Base-by-base conservation (phyloP, 2,797 vertebrate species). In the Microctenopoma lineatum region DNA sequence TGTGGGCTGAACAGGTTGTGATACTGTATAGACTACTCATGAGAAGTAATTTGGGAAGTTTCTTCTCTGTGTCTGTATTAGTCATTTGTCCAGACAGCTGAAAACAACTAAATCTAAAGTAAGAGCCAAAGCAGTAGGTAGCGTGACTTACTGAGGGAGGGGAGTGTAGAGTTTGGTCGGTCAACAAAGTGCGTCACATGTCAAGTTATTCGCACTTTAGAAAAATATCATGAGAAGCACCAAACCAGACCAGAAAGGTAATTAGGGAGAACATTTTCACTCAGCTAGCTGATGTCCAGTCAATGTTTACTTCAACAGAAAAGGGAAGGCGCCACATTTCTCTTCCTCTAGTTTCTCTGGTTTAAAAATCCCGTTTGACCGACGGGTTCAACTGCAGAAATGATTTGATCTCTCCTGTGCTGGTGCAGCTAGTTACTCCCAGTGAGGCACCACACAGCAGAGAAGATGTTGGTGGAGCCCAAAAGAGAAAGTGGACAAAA, bases 31-130 rank as follows among this genome's bases (percentile, higher is more conserved):
- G 14, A 15, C 21, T 45, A 27, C 34, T 75, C 69, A 63, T 70
- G 47, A 73, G 73, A 79, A 77, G 53, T 76, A 67, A 44, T 73
- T 66, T 70, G 61, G 47, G 42, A 52, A 59, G n/a, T 46, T 11
- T 71, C 53, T 66, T 66, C 62, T 51, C 34, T 58, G 26, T 66
- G 67, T 78, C 45, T 69, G 39, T 29, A 42, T 78, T 74, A 80
- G 32, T 80, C 67, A 84, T 68, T 16, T 46, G 16, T 48, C 45
- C 51, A 53, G 54, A 75, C 71, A 73, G 50, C 53, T 77, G 74
- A 80, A 80, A 75, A 72, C 73, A 73, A 73, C 44, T 56, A 14
- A 26, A 5, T 27, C 44, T 59, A 14, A 26, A 4, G 16, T 54
- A 36, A 3, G 51, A 32, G 50, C 68, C 38, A 38, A 63, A 59